Evolutionary conservation across 2,888 invertebrate genomes (phyloP).

Genomic region (Aelia acuminata): DNA sequence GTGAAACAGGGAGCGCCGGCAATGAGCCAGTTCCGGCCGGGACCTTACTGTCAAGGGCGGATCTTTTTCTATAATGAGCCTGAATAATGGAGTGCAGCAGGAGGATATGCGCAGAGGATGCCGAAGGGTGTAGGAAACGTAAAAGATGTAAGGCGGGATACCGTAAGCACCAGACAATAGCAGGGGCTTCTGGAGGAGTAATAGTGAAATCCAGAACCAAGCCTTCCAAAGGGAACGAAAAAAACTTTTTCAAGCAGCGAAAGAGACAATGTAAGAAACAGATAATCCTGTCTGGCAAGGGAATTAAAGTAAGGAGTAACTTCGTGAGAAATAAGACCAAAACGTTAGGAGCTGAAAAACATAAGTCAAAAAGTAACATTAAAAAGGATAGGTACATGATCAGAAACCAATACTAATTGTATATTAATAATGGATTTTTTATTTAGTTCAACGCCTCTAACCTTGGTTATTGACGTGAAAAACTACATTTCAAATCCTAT

Average conservation of each 20-base stretch:
- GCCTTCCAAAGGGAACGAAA: neutral
- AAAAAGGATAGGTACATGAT: no score
- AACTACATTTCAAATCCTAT: no score
- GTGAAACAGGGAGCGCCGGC: constrained; percentile 36
- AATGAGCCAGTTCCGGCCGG: constrained; percentile 43
- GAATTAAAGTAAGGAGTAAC: no score
- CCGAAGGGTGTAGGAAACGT: neutral
- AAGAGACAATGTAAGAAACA: neutral
- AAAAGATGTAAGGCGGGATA: neutral
- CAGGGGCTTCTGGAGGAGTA: neutral
- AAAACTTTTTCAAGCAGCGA: neutral
- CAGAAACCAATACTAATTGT: no score
- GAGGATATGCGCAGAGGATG: neutral
- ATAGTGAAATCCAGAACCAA: neutral
- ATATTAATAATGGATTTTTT: no score
- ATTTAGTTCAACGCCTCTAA: no score
- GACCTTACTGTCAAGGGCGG: constrained; percentile 40
- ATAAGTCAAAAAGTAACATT: no score
- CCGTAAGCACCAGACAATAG: no score
- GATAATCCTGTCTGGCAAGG: no score
- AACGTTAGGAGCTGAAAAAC: no score
- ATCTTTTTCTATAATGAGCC: constrained; percentile 23
- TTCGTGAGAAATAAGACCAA: no score
- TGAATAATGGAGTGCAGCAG: neutral
- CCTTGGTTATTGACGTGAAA: no score